phyloP scores from a whole-genome alignment of 2,888 invertebrate genomes.

The Parascotia fuliginaria region DNA sequence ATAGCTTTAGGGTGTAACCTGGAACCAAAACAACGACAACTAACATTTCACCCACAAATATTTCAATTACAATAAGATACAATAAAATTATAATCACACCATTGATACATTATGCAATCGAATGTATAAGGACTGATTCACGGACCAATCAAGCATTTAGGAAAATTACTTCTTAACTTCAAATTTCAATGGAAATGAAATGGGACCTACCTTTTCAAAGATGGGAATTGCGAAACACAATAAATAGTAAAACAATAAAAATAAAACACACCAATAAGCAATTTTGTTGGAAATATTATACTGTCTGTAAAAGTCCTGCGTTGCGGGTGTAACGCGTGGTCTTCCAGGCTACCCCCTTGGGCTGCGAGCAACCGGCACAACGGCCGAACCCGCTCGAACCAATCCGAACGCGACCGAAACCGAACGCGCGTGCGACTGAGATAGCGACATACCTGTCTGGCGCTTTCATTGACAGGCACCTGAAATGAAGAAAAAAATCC shows the following conservation, averaged over 20 bases:
- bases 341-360: constrained; percentile 84
- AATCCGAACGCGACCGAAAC: constrained; percentile 78
- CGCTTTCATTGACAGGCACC: constrained; percentile 91
- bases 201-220: constrained; percentile 67
- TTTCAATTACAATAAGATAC: constrained; percentile 66
- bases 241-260: constrained; percentile 59
- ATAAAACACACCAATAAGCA: constrained; percentile 83
- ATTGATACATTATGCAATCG: constrained; percentile 73
- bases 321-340: constrained; percentile 82
- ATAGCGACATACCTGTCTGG: constrained; percentile 89
- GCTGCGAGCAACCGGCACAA: constrained; percentile 71
- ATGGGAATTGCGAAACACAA: constrained; percentile 58
- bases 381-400: constrained; percentile 75
- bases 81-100: constrained; percentile 73
- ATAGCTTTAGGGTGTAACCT: constrained; percentile 82
- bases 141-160: constrained; percentile 72
- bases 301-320: constrained; percentile 78
- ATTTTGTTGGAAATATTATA: constrained; percentile 78
- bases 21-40: constrained; percentile 84
- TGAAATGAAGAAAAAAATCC: constrained; percentile 89
- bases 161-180: constrained; percentile 60
- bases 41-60: constrained; percentile 78
- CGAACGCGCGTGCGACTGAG: constrained; percentile 78
- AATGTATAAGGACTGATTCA: constrained; percentile 60
- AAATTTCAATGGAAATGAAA: constrained; percentile 69